Percentiles rank a stretch among this genome's conserved stretches.
Conservation (phyloP, 2,797 vertebrate species). For the Pantherophis alleghaniensis region DNA sequence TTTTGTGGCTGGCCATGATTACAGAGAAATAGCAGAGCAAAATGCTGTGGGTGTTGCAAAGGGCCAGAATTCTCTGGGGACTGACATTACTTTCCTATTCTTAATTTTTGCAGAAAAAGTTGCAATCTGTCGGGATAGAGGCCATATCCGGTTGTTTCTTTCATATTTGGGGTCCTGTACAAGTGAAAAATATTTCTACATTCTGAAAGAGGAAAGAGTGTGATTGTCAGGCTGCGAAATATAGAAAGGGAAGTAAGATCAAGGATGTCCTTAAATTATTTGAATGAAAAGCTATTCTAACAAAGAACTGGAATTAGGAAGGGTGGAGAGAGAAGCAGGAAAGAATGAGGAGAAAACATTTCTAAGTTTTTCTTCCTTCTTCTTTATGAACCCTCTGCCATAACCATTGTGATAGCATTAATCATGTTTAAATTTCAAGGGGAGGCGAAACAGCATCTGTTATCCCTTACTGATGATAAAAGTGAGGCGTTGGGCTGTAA, state of each 20-base stretch:
- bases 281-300: not conserved
- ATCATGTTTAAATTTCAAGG: constrained; percentile 11
- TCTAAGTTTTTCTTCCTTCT: not conserved
- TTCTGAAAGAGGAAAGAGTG: not conserved
- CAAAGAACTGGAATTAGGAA: no score
- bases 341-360: not conserved
- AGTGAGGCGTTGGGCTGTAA: not conserved
- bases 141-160: not conserved
- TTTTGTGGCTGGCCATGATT: not conserved
- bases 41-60: not conserved
- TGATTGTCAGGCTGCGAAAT: not conserved
- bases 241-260: not conserved
- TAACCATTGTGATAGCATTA: not conserved
- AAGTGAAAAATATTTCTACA: not conserved
- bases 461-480: constrained; percentile 17
- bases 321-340: not conserved
- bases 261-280: not conserved
- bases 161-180: not conserved
- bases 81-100: not conserved
- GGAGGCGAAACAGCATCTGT: not conserved
- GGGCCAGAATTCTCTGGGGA: not conserved
- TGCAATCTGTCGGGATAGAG: not conserved
- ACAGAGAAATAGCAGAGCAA: not conserved
- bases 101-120: not conserved
- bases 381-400: not conserved